Conservation (phyloP, 2,888 invertebrate genomes). For the Volucella zonaria region DNA sequence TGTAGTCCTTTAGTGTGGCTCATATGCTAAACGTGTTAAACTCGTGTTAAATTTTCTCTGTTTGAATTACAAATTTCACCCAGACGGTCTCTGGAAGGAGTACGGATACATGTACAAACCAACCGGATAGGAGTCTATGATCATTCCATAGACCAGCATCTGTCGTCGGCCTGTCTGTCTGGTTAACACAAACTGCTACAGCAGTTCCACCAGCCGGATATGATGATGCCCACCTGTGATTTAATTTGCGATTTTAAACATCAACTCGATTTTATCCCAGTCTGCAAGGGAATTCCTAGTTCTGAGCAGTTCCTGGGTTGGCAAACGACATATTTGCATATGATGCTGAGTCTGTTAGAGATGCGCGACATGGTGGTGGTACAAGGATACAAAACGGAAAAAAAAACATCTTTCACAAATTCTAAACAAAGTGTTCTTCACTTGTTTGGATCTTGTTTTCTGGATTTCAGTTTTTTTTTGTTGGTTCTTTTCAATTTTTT, state of each 20-base stretch:
- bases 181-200: conserved; percentile 64
- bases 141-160: not conserved
- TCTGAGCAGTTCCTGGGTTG: not conserved
- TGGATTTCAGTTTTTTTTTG: not conserved
- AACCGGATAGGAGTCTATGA: conserved; percentile 1
- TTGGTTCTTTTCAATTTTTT: conserved; percentile 6
- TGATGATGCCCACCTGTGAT: conserved; percentile 67
- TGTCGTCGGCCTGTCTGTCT: conserved; percentile 55
- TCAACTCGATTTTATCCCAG: conserved; percentile 62
- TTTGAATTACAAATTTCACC: conserved; percentile 68
- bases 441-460: not conserved
- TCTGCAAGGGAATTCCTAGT: not conserved
- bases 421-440: conserved; percentile 46
- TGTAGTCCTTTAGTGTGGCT: conserved; percentile 37
- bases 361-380: conserved; percentile 18
- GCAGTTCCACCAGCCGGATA: conserved; percentile 21
- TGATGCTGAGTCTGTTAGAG: conserved; percentile 28
- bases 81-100: conserved; percentile 46
- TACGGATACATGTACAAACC: conserved; percentile 10
- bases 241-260: conserved; percentile 72
- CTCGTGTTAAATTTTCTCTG: conserved; percentile 67
- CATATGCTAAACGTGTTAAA: conserved; percentile 71
- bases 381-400: conserved; percentile 6
- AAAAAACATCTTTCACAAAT: conserved; percentile 16
- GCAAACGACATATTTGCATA: conserved; percentile 55